Evolutionary conservation across 2,113 vertebrate genomes (phyloP), one percentile per base, ranked within the genome.

Genomic region (Excalfactoria chinensis): DNA sequence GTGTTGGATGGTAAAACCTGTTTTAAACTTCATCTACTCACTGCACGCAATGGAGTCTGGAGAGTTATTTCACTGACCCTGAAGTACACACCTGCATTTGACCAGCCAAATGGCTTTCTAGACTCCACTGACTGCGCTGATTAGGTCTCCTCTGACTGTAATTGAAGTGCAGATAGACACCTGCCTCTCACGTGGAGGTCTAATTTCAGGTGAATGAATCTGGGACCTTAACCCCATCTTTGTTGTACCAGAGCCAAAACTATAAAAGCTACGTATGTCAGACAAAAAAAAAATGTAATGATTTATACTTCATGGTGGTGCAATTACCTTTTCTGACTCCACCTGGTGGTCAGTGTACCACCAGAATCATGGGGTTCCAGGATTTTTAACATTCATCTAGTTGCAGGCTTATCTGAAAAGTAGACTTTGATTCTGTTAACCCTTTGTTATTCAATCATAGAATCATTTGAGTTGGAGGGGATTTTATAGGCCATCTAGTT

Each of bases 81-180:
- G 74, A 79, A 69, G 74, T 11, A 76, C 84, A 73, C 68, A 89
- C 74, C 59, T 72, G 30, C 75, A 55, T 93, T 79, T 83, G 84
- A 49, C 73, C 89, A 73, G 67, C 63, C 44, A 95, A 93, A 93
- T 89, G 87, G 63, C n/a, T 96, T 96, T 93, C 59, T 70, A 82
- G 91, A 93, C 82, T 95, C 64, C 48, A 73, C 55, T 82, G 67
- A 40, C 94, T 89, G 86, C 82, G 91, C 44, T 93, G 87, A 95
- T 96, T 95, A 92, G 59, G 70, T 95, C 59, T 89, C 53, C 78
- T 89, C 89, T 79, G 81, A 58, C 93, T 79, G n/a, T 89, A 95
- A 95, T 63, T 91, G 93, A 89, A 93, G 71, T 73, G 78, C 59
- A 70, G 89, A 79, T 49, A 93, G 91, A 69, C 87, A 95, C 78